These are phyloP conservation scores for Saxicola maurus DNA, from an alignment of 2,797 vertebrate genomes.

Conservation along the genomic window DNA sequence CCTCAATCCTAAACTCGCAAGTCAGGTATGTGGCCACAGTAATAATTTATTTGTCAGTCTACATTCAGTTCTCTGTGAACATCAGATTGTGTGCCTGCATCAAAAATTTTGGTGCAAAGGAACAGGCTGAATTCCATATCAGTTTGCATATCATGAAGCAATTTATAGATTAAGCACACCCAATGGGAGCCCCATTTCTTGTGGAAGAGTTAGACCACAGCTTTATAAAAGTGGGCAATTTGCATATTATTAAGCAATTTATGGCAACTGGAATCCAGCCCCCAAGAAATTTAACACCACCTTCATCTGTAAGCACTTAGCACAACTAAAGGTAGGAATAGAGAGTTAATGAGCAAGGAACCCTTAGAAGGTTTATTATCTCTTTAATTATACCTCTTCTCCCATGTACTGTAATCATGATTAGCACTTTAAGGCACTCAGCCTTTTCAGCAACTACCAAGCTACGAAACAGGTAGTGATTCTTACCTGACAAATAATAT, in stretches of 20 bases:
- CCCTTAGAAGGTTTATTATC: neutral
- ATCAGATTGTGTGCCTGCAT: neutral
- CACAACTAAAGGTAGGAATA: neutral
- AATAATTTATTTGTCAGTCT: neutral
- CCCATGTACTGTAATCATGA: neutral
- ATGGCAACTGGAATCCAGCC: neutral
- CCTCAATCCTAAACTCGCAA: neutral
- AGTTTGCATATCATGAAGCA: neutral
- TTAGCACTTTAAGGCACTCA: neutral
- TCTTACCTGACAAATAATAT: conserved; percentile 93
- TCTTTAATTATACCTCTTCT: neutral
- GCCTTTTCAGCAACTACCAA: neutral
- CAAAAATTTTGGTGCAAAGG: neutral
- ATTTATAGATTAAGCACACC: neutral
- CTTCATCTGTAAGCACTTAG: neutral
- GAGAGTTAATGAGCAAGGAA: neutral
- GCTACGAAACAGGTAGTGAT: neutral
- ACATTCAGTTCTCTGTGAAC: neutral
- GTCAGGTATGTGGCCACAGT: neutral
- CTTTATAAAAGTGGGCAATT: neutral
- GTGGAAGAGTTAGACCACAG: neutral
- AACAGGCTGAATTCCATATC: neutral
- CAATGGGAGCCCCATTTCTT: neutral
- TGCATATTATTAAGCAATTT: neutral
- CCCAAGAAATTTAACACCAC: neutral